Evolutionary conservation across 1,140 invertebrate species (phyloP).

Genomic region (Macrocentrus cingulum): DNA sequence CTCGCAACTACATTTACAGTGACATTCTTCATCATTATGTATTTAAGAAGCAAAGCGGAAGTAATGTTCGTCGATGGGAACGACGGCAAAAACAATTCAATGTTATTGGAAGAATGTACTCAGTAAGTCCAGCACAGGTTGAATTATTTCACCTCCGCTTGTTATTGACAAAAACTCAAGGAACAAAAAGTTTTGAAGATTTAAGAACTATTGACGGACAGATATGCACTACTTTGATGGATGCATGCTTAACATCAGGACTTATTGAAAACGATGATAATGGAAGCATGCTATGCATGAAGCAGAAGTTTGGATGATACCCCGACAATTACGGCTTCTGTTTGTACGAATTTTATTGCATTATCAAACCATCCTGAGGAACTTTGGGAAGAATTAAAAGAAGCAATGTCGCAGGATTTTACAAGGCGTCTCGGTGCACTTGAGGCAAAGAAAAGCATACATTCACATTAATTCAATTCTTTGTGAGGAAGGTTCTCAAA

Average conservation of each 20-base stretch:
- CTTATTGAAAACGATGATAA: constrained; percentile 47
- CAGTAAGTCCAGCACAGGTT: constrained; percentile 29
- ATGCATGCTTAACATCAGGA: constrained; percentile 44
- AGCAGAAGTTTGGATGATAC: constrained; percentile 37
- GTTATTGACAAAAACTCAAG: constrained; percentile 52
- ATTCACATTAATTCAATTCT: no score
- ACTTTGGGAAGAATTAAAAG: constrained; percentile 18
- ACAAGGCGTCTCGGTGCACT: no score
- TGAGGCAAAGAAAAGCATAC: no score
- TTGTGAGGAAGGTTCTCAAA: no score
- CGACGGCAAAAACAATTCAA: constrained; percentile 42
- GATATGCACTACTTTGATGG: constrained; percentile 43
- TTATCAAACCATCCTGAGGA: constrained; percentile 9
- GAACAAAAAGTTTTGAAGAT: constrained; percentile 29
- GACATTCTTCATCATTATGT: constrained; percentile 51
- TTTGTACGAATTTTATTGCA: constrained; percentile 22
- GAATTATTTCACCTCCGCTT: constrained; percentile 57
- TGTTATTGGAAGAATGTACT: constrained; percentile 42
- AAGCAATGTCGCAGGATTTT: constrained; percentile 8
- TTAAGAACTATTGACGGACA: constrained; percentile 53
- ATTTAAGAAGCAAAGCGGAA: constrained; percentile 44
- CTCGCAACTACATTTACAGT: constrained; percentile 50
- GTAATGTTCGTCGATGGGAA: constrained; percentile 44
- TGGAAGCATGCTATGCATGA: constrained; percentile 49
- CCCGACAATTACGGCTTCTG: constrained; percentile 47